Conservation (phyloP, 2,113 vertebrate species). For the Gobiocypris rarus region DNA sequence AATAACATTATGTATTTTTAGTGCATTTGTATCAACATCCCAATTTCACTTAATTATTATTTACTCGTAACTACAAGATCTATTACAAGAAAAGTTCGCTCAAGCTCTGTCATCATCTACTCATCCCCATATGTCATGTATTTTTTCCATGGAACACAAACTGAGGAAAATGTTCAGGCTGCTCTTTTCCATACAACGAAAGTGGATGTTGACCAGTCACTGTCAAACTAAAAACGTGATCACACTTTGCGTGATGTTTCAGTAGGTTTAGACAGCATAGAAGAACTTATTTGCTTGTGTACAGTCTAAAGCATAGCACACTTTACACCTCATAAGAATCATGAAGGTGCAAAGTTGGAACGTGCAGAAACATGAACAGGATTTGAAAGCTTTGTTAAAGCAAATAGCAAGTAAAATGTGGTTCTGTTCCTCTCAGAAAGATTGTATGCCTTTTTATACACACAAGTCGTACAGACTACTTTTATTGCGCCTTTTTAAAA, state of each 20-base stretch:
- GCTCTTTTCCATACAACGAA: neutral
- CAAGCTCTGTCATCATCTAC: neutral
- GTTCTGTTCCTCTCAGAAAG: neutral
- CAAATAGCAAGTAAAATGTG: neutral
- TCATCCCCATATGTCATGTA: neutral
- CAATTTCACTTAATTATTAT: conserved; percentile 21
- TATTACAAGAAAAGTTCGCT: neutral
- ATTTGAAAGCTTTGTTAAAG: neutral
- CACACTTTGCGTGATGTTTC: neutral
- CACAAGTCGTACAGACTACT: neutral
- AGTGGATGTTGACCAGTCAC: neutral
- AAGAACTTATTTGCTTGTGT: neutral
- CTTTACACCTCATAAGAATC: neutral
- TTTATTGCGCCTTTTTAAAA: neutral
- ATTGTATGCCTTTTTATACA: neutral
- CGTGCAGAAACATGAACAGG: conserved; percentile 12
- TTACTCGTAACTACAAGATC: conserved; percentile 6
- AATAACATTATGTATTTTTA: conserved; percentile 21
- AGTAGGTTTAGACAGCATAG: neutral
- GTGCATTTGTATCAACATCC: conserved; percentile 3
- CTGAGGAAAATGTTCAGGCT: neutral
- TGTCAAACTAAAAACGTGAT: neutral
- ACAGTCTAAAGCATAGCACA: neutral
- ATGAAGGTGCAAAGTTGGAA: too few species aligned
- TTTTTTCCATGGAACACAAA: neutral